Evolutionary conservation across 2,888 invertebrate species (phyloP), one percentile per base, ranked within the genome.

Genomic region (Hemaris fuciformis): DNA sequence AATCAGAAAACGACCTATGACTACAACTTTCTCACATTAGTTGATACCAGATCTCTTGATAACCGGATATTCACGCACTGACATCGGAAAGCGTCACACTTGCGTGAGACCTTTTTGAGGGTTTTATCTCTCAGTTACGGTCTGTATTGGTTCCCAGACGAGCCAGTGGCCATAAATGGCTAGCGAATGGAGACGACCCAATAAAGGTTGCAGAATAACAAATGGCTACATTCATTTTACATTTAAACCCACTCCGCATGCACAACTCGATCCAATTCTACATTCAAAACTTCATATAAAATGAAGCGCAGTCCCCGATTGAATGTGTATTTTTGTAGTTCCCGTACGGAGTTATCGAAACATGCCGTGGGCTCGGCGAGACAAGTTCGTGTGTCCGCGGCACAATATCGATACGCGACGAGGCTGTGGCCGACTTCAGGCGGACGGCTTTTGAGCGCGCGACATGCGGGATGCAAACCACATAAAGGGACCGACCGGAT

Each of bases 401-500:
- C 18, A 46, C 46, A 5, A 25, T 31, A 53, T 53, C 31, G 27
- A 53, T 53, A 18, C 46, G n/a, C 2, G 41, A 7, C 41, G 5
- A 18, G 42, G 42, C 13, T 22, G 6, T 1, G 43, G 8, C n/a
- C 43, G 43, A 20, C 34, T 34, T 15, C 18, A 22, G 15, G 42
- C 42, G 18, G 7, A 0, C 43, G 53, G 53, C 25, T 27, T 53
- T 53, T 27, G 53, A 53, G 15, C 46, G 15, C 46, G 23, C 25
- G 25, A 46, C 46, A 31, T 53, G 53, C 31, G 53, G 53, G 53
- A 31, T 53, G 53, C 53, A 27, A 53, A 53, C 18, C 53, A 53
- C 31, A 53, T 53, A 53, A 53, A 53, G 18, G 53, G 48, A 25
- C 27, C 46, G 31, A 10, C 15, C 27, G 27, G 27, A 53, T 53